Evolutionary conservation across 2,888 invertebrate genomes (phyloP), one percentile per base, ranked within the genome.

Genomic region (Zhengitettix transpicula): DNA sequence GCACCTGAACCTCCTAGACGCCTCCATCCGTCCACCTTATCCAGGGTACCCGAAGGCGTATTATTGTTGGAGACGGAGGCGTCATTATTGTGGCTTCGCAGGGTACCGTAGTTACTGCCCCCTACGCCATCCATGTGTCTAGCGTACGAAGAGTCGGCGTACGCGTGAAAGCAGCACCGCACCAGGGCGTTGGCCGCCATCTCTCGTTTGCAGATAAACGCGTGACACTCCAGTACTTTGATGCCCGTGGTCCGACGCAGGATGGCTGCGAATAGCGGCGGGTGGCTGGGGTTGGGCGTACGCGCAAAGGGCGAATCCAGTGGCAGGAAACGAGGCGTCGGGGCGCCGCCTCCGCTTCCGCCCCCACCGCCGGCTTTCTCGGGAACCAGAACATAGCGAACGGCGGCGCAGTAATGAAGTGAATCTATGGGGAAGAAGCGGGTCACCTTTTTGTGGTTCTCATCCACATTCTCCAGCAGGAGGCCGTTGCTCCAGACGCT

Each of bases 401-500:
- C 93, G 40, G 95, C 95, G 14, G 96, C 96, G 74, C 95, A 94
- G 71, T 97, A 97, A 71, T 96, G 96, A 68, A 96, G 77, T 63
- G 91, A 87, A 70, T 95, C 92, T 67, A 97, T 96, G 8, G 95
- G 95, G 72, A 96, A 96, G 77, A 97, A 96, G 68, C 95, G 81
- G 52, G 94, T 93, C 65, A 96, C 89, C 72, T 93, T 87, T 73
- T 93, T 89, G 63, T 92, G 87, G 71, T 92, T 88, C 75, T 96
- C 96, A 73, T 96, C 96, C 42, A 96, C 90, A 73, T 98, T 98
- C 77, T 98, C 96, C 65, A 99, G 73, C 56, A 92, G 74, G 65
- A 99, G 85, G 57, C 98, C 98, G 72, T 96, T 96, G 64, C 92
- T 92, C 91, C 95, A 96, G 58, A 99, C 94, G 66, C 93, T 93